Evolutionary conservation across 1,140 invertebrate genomes (phyloP).

Genomic region (Ditylenchus dipsaci): DNA sequence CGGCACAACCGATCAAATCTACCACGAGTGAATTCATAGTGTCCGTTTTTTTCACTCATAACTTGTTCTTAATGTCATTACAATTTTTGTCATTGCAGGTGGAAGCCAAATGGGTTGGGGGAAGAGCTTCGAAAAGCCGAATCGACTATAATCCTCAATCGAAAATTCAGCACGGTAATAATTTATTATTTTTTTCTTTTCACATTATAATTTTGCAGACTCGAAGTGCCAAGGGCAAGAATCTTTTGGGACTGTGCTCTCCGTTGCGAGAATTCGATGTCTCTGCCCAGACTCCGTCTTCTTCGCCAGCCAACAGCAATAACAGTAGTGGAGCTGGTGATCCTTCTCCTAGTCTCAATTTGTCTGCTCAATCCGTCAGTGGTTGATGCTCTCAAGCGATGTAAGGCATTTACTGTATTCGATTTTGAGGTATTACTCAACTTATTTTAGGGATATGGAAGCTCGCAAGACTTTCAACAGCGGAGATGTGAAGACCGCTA

Average conservation of each 20-base stretch:
- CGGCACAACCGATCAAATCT: not conserved
- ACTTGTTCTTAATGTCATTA: not conserved
- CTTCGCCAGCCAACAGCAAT: not conserved
- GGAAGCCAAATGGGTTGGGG: not conserved
- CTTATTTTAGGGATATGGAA: no score
- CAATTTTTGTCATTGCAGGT: not conserved
- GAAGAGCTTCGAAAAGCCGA: not conserved
- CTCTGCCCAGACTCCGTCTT: not conserved
- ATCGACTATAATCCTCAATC: not conserved
- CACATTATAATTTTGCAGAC: not conserved
- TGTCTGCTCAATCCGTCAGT: not conserved
- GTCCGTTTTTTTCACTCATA: not conserved
- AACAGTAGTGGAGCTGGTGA: not conserved
- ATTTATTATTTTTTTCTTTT: no score
- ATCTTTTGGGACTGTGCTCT: not conserved
- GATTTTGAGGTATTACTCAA: not conserved
- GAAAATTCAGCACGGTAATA: not conserved
- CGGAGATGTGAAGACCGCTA: no score
- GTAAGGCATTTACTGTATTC: not conserved
- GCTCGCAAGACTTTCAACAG: no score
- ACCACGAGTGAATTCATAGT: not conserved
- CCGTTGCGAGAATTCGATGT: not conserved
- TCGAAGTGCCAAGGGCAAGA: not conserved
- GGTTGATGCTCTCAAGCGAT: not conserved
- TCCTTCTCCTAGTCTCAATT: not conserved